Evolutionary conservation across 2,113 vertebrate species (phyloP).

Genomic region (Muntiacus muntjak): DNA sequence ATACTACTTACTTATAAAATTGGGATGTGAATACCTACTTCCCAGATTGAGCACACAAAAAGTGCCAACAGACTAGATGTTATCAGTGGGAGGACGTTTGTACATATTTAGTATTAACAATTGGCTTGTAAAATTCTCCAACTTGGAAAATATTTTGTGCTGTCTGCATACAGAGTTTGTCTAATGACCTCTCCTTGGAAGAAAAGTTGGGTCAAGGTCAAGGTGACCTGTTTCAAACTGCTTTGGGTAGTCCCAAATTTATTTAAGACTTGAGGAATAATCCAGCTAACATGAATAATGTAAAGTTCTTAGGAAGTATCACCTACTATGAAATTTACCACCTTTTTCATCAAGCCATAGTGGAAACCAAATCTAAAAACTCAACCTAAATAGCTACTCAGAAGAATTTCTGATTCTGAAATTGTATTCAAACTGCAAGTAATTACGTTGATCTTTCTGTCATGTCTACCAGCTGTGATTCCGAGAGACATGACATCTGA

Average conservation of each 20-base stretch:
- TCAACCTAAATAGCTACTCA: background rate
- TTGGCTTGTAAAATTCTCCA: background rate
- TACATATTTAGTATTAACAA: background rate
- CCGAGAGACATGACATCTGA: background rate
- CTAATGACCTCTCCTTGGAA: background rate
- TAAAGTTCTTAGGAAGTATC: background rate
- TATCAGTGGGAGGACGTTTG: background rate
- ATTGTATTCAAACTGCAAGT: background rate
- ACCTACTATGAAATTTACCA: background rate
- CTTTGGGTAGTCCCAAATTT: background rate
- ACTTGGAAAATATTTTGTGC: background rate
- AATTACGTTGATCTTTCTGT: background rate
- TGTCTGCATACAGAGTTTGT: background rate
- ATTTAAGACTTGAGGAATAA: conserved; percentile 8
- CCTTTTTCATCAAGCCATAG: background rate
- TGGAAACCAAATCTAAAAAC: conserved; percentile 1
- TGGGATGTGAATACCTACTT: background rate
- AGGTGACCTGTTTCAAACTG: background rate
- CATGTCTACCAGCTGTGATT: background rate
- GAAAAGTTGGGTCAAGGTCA: conserved; percentile 16
- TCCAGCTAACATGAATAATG: background rate
- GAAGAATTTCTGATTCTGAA: background rate
- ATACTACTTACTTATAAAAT: background rate
- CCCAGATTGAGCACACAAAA: background rate
- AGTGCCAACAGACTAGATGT: background rate